Evolutionary conservation across 1,140 invertebrate genomes (phyloP), one percentile per base, ranked within the genome.

Genomic region (Cydia pomonella): DNA sequence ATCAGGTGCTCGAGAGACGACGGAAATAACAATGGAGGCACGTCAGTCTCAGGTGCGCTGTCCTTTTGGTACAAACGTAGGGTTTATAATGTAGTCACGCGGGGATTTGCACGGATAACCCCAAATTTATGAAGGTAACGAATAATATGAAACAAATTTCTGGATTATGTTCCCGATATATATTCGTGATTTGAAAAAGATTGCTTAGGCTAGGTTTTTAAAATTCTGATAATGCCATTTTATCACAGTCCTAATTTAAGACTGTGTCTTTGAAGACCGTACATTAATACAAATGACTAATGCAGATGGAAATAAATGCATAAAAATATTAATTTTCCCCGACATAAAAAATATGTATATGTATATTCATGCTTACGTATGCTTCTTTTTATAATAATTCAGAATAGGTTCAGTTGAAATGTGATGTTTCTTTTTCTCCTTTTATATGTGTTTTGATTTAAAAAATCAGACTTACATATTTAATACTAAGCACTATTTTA

Each of bases 21-120:
- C 64, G 29, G 29, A 69, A 69, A 41, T 69, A 69, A 69, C 64
- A 69, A 69, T 69, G 64, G 29, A 69, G 64, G 64, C 64, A 69
- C 64, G 29, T 69, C 64, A 69, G 64, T 69, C 64, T 69, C 64
- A 69, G 64, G 64, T 69, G 64, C 64, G 64, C 64, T 69, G 64
- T 69, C 64, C 18, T 69, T 69, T 69, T 69, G 64, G 64, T 69
- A 69, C 64, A 69, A 66, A 21, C 29, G 64, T 41, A 69, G 64
- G 64, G 64, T 69, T 69, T 69, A 69, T 69, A 69, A 69, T 69
- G 64, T 69, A 69, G 64, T 41, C 64, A 69, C 64, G 64, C 64
- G 64, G 64, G 33, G 64, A 69, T 69, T 69, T 33, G 64, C 64
- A 69, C 64, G 64, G 64, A 33, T 69, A 41, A 69, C 33, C n/a